A percentile compares a stretch with the other conserved stretches of the same genome.
These are phyloP conservation scores for Agapornis roseicollis DNA, from an alignment of 2,113 vertebrate species.

Conservation along the genomic window DNA sequence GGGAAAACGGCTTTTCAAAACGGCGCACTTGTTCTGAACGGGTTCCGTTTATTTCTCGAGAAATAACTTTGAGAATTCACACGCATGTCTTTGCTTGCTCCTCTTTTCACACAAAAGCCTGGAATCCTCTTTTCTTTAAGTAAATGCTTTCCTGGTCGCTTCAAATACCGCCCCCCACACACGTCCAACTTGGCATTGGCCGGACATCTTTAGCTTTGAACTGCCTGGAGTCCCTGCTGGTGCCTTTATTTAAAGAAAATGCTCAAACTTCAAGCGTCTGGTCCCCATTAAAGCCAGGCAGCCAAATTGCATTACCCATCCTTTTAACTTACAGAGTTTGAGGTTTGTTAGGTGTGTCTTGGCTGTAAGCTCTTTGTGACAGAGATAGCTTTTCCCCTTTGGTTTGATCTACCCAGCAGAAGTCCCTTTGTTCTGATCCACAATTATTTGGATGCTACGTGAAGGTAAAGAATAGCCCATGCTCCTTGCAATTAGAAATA, in stretches of 20 bases:
- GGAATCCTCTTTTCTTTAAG: neutral
- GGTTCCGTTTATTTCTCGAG: neutral
- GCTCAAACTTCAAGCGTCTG: neutral
- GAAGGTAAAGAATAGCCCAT: neutral
- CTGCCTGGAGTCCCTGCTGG: neutral
- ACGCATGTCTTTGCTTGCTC: neutral
- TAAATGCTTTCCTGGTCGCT: rapidly evolving
- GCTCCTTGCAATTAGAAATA: neutral
- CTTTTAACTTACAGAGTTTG: neutral
- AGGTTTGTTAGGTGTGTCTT: neutral
- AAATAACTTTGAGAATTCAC: neutral
- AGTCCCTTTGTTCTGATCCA: neutral
- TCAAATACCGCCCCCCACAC: rapidly evolving
- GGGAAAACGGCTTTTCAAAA: neutral
- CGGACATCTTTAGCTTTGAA: neutral
- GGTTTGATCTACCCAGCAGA: neutral
- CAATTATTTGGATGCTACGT: neutral
- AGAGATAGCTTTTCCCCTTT: neutral
- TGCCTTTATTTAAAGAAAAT: neutral
- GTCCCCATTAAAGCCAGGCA: neutral
- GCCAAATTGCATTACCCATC: neutral
- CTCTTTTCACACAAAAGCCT: neutral
- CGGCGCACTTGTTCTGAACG: rapidly evolving
- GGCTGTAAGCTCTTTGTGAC: neutral
- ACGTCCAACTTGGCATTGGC: rapidly evolving